phyloP scores from a whole-genome alignment of 2,113 vertebrate genomes.

The Pungitius pungitius region DNA sequence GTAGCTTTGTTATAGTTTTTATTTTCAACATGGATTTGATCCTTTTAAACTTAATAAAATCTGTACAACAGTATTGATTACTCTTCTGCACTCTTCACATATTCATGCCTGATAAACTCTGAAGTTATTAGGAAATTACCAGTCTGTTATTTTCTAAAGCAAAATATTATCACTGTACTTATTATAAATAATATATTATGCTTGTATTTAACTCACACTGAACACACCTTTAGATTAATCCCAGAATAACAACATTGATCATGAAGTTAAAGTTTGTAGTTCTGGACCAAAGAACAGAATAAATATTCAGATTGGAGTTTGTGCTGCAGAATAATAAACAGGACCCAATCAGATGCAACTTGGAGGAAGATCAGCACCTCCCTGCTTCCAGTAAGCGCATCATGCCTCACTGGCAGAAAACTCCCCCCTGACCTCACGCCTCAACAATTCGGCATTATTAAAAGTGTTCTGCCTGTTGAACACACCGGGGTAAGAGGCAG shows the following conservation, averaged over 20 bases:
- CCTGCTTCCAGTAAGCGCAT: constrained; percentile 1
- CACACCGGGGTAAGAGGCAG: background rate
- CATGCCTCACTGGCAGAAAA: constrained; percentile 39
- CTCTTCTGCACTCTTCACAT: background rate
- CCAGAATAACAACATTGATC: background rate
- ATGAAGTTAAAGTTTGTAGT: background rate
- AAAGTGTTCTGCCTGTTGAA: constrained; percentile 31
- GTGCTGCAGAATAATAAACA: constrained; percentile 3
- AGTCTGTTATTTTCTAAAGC: background rate
- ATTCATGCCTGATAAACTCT: background rate
- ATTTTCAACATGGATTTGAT: background rate
- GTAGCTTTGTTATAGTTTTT: background rate
- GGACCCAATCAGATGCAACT: background rate
- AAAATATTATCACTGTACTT: background rate
- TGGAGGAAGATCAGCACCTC: background rate
- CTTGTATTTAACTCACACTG: background rate
- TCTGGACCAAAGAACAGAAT: background rate
- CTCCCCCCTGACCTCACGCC: constrained; percentile 45
- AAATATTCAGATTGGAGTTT: background rate
- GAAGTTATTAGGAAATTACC: background rate
- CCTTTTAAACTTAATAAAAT: constrained; percentile 19
- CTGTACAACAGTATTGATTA: background rate
- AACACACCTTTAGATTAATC: background rate
- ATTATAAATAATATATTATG: no score
- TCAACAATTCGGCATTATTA: constrained; percentile 32